Conservation (phyloP, 1,140 invertebrate species). For the Teleopsis dalmanni region DNA sequence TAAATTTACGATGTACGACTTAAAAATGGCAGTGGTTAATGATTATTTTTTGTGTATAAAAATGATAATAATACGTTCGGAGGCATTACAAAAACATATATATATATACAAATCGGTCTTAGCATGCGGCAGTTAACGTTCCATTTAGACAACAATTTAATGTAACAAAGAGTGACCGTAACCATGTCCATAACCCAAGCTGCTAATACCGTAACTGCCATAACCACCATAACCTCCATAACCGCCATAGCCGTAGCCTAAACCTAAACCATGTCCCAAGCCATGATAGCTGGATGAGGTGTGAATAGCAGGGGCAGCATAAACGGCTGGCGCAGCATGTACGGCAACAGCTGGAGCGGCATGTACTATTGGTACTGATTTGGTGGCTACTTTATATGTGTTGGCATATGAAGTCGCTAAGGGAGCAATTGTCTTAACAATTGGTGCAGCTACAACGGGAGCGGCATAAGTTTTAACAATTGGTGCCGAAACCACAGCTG, state of each 20-base stretch:
- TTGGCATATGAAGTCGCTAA: slow-evolving; percentile 54
- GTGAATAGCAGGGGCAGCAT: slow-evolving; percentile 33
- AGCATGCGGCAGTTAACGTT: too few relatives aligned
- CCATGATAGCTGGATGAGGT: slow-evolving; percentile 36
- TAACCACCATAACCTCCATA: too few relatives aligned
- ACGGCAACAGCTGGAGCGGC: slow-evolving; percentile 35
- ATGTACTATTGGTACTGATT: slow-evolving; percentile 35
- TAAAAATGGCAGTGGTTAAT: too few relatives aligned
- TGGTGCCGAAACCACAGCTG: slow-evolving; percentile 25
- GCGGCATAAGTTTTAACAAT: slow-evolving; percentile 36
- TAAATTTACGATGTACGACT: too few relatives aligned
- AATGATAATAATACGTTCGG: too few relatives aligned
- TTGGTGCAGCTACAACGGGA: slow-evolving; percentile 36
- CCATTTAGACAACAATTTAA: too few relatives aligned
- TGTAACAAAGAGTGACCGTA: too few relatives aligned
- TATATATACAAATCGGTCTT: too few relatives aligned
- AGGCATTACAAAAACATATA: too few relatives aligned
- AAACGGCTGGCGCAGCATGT: slow-evolving; percentile 16
- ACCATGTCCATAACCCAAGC: too few relatives aligned
- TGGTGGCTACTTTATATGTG: slow-evolving; percentile 49
- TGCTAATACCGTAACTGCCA: too few relatives aligned
- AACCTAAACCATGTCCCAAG: slow-evolving; percentile 1
- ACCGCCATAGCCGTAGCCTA: slow-evolving; percentile 15
- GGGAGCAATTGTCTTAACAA: slow-evolving; percentile 32
- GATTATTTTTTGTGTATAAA: too few relatives aligned